Evolutionary conservation across 2,888 invertebrate species (phyloP).

Genomic region (Aphidoletes aphidimyza): DNA sequence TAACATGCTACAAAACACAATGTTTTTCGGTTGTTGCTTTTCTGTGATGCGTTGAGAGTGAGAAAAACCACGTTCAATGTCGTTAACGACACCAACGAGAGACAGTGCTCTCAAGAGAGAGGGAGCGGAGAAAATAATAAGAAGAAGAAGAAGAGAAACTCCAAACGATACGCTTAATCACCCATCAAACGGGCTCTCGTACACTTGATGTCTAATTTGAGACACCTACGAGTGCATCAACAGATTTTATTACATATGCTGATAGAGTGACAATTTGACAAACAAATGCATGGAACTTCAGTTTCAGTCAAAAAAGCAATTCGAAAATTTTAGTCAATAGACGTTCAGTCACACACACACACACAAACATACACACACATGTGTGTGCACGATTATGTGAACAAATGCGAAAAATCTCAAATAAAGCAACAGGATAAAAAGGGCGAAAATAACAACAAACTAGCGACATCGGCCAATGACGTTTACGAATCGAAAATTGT

Average conservation of each 20-base stretch:
- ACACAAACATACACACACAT: background rate
- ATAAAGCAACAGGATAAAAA: too few species aligned
- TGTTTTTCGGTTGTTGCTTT: background rate
- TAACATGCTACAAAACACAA: background rate
- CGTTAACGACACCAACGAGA: background rate
- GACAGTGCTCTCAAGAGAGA: too few species aligned
- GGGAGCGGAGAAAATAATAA: background rate
- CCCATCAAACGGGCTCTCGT: slow-evolving; percentile 39
- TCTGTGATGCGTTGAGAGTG: background rate
- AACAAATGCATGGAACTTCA: background rate
- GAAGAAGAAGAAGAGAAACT: background rate
- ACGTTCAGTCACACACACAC: background rate
- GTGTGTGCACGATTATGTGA: background rate
- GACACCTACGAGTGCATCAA: slow-evolving; percentile 41
- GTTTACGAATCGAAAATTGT: slow-evolving; percentile 39
- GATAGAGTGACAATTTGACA: slow-evolving; percentile 51
- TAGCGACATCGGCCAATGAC: background rate
- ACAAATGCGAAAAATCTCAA: background rate
- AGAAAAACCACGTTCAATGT: background rate
- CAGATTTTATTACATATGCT: slow-evolving; percentile 52
- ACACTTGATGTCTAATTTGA: slow-evolving; percentile 48
- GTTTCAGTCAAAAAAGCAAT: background rate
- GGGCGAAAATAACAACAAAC: background rate
- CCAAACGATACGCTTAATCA: slow-evolving; percentile 45
- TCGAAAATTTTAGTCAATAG: too few species aligned